Base-by-base conservation (phyloP, 53 echinoderm and acorn worm genomes). In the Paelopatides confundens region DNA sequence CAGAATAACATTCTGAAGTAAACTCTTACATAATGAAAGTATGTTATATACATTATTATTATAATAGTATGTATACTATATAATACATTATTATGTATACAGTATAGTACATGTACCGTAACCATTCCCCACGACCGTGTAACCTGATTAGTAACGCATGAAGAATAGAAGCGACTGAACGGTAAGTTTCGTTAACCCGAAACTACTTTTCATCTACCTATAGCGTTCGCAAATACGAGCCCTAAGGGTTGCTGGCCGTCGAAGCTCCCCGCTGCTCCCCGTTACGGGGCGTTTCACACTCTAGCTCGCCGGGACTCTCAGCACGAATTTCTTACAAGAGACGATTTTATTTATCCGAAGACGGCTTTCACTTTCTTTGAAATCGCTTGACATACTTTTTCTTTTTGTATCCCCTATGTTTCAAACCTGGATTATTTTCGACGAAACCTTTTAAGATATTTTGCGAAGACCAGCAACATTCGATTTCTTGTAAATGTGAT, bases 261-360 rank as follows among this genome's bases (percentile, higher is more conserved):
- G 2, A 46, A 74, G 74, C 46, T 39, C 46, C 74, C 74, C 74
- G 74, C 74, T 74, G 74, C 74, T 74, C 74, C 47, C 74, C 74
- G 74, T 74, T 39, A 74, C 74, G 74, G 74, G 74, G 74, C 74
- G 74, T 74, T 74, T 74, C 39, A 74, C 74, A 74, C 74, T 74
- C 43, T 17, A 58, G 24, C 58, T 38, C 74, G 39, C 74, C 74
- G 26, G 74, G 74, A 47, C 46, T 13, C 74, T 39, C 74, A 74
- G 74, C 74, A 74, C 38, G 74, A 74, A 74, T 74, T 58, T 58
- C 6, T 21, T 21, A 3, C n/a, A 6, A 58, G 58, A 58, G 18
- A 58, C 6, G 58, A 58, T n/a, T 23, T 58, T 58, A n/a, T 58
- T 58, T 58, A 21, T 58, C 24, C 58, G 5, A 58, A 58, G 24